Percentiles rank a stretch among this genome's conserved stretches.
phyloP scores from a whole-genome alignment of 2,888 invertebrate species.

The Tanypteryx hageni region DNA sequence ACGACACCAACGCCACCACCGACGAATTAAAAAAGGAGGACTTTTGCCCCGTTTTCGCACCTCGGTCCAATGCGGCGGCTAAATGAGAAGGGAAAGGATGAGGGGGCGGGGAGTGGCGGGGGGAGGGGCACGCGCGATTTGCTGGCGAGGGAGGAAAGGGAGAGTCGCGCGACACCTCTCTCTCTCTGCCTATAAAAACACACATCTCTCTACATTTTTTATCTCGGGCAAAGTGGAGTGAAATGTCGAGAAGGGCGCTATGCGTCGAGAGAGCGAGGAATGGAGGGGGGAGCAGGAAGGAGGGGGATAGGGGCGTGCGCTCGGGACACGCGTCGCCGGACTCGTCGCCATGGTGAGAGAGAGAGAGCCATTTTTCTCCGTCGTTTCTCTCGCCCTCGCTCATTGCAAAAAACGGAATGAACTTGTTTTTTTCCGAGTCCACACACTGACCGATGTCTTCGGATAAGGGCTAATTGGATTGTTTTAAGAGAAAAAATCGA shows the following conservation, averaged over 20 bases:
- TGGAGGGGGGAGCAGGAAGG: not conserved
- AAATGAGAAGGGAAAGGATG: conserved; percentile 25
- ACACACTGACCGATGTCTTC: not conserved
- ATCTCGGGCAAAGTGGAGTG: not conserved
- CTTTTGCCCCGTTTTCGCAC: conserved; percentile 25
- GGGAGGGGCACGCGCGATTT: not conserved
- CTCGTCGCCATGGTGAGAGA: not conserved
- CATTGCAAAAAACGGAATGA: no score
- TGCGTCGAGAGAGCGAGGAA: not conserved
- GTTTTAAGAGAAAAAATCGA: not conserved
- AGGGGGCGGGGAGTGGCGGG: no score
- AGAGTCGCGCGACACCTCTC: not conserved
- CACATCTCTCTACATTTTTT: not conserved
- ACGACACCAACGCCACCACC: conserved; percentile 9
- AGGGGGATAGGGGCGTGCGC: not conserved
- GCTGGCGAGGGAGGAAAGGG: not conserved
- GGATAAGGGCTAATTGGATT: not conserved
- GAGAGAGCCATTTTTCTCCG: conserved; percentile 11
- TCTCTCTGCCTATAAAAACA: not conserved
- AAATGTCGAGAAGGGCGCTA: not conserved
- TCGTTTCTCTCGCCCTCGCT: no score
- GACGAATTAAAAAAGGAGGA: conserved; percentile 33
- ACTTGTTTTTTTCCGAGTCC: not conserved
- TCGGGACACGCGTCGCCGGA: not conserved
- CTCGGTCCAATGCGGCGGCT: conserved; percentile 51